Percentiles rank a stretch among this genome's conserved stretches.
These are phyloP conservation scores for Anticlea derivata DNA, from an alignment of 2,888 invertebrate species.

Conservation along the genomic window DNA sequence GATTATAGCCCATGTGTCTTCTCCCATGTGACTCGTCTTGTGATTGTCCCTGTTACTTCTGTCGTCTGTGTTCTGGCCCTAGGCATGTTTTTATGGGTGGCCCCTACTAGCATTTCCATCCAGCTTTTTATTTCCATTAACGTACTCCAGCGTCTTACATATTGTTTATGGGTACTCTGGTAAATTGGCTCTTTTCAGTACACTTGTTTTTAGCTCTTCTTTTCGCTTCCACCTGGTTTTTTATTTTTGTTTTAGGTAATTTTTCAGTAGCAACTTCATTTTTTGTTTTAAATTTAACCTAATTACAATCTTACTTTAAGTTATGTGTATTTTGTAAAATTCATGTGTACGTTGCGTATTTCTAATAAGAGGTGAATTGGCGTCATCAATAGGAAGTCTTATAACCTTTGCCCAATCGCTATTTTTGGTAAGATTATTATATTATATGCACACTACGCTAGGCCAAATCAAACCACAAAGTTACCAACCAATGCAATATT, in stretches of 20 bases:
- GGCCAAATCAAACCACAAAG: not conserved
- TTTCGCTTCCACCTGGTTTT: constrained; percentile 41
- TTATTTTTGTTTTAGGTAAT: constrained; percentile 37
- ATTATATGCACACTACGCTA: not conserved
- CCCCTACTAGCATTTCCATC: constrained; percentile 47
- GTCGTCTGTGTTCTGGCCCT: constrained; percentile 47
- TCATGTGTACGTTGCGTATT: constrained; percentile 1
- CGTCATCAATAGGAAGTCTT: not conserved
- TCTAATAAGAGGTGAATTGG: not conserved
- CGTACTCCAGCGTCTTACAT: constrained; percentile 19
- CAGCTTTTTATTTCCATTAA: constrained; percentile 42
- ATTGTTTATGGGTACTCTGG: constrained; percentile 19
- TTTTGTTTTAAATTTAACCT: constrained; percentile 8
- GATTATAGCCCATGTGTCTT: constrained; percentile 56
- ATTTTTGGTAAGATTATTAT: no score
- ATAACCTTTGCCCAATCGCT: not conserved
- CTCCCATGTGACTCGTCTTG: constrained; percentile 58
- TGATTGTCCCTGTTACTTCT: constrained; percentile 47
- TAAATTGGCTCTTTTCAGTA: constrained; percentile 23
- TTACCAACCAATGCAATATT: not conserved
- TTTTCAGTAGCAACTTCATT: constrained; percentile 22
- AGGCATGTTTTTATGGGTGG: constrained; percentile 68
- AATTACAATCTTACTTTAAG: constrained; percentile 12
- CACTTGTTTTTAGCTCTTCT: constrained; percentile 41
- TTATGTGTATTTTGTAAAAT: constrained; percentile 8